Percentiles rank a stretch among this genome's conserved stretches.
Evolutionary conservation across 2,888 invertebrate species (phyloP).

Genomic region (Pseudococcus longispinus): DNA sequence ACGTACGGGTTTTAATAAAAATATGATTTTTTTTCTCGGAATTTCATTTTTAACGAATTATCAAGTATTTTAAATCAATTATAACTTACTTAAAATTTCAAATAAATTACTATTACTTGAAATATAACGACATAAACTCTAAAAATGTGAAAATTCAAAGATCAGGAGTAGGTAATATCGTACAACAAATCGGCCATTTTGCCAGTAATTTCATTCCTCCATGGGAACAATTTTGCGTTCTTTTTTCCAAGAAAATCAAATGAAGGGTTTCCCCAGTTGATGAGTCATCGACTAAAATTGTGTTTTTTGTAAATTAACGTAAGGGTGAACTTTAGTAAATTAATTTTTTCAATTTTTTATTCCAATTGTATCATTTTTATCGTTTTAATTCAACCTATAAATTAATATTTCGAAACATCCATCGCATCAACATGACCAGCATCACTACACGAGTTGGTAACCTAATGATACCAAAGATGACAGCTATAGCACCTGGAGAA

Average conservation of each 20-base stretch:
- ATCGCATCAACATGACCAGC: conserved; percentile 43
- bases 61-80: background rate
- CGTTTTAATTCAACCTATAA: background rate
- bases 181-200: background rate
- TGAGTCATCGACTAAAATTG: conserved; percentile 52
- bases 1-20: background rate
- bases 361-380: background rate
- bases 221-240: background rate
- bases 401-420: background rate
- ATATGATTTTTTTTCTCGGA: background rate
- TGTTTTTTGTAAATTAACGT: background rate
- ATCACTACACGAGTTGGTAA: conserved; percentile 51
- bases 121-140: background rate
- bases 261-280: conserved; percentile 55
- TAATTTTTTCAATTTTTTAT: background rate
- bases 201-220: background rate
- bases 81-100: background rate
- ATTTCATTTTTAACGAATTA: background rate
- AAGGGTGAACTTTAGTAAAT: background rate
- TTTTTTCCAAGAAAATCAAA: conserved; percentile 10
- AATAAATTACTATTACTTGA: background rate
- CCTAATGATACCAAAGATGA: conserved; percentile 46
- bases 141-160: background rate
- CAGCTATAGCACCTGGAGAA: background rate
- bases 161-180: background rate